Conservation (phyloP, 2,888 invertebrate genomes). For the Zygogramma bicolorata region DNA sequence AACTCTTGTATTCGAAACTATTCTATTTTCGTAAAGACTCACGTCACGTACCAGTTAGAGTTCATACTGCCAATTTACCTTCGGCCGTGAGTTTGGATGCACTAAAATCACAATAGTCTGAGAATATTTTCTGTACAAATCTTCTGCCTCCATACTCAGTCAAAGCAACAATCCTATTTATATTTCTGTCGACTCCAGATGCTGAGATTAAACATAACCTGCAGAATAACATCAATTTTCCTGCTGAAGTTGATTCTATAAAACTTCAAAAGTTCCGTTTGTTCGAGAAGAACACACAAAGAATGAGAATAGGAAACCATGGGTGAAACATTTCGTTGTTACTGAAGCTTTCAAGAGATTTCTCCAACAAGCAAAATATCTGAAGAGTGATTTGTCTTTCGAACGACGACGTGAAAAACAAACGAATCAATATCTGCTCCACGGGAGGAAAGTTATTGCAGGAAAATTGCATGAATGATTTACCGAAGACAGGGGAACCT, state of each 20-base stretch:
- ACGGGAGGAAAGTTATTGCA: not conserved
- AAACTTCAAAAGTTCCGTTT: not conserved
- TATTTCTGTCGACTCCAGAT: not conserved
- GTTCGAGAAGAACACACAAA: not conserved
- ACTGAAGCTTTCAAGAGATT: slow-evolving; percentile 17
- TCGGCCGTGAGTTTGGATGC: too few relatives aligned
- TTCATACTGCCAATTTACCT: too few relatives aligned
- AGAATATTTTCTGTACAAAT: not conserved
- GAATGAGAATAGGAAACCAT: not conserved
- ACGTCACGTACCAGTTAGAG: too few relatives aligned
- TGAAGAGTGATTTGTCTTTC: slow-evolving; percentile 21
- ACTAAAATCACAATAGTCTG: not conserved
- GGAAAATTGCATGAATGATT: slow-evolving; percentile 9
- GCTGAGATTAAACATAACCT: not conserved
- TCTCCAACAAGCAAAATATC: slow-evolving; percentile 7
- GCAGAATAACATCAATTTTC: not conserved
- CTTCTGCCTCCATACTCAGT: not conserved
- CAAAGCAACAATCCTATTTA: not conserved
- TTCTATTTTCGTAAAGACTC: too few relatives aligned
- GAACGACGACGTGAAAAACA: slow-evolving; percentile 19
- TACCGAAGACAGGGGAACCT: slow-evolving; percentile 3
- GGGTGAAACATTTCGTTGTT: slow-evolving; percentile 15
- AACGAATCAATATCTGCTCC: slow-evolving; percentile 20
- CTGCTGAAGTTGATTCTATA: not conserved
- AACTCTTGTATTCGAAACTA: too few relatives aligned